phyloP scores from a whole-genome alignment of 2,113 vertebrate genomes.

The Gavia stellata region DNA sequence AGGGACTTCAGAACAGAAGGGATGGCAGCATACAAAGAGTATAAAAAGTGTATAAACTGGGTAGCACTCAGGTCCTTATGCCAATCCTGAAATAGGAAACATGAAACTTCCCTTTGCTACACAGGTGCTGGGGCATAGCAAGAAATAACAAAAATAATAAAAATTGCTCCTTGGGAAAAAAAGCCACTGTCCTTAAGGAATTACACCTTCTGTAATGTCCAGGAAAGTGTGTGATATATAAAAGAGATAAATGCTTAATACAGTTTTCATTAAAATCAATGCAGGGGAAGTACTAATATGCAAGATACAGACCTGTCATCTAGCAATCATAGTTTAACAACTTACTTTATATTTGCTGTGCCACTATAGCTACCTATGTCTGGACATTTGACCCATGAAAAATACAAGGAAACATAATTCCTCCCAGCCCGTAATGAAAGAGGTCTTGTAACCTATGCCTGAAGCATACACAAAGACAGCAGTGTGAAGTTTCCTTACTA shows the following conservation, averaged over 20 bases:
- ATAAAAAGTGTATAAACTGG: neutral
- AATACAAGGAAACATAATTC: neutral
- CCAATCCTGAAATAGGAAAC: neutral
- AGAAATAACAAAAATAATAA: neutral
- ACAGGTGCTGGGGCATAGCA: neutral
- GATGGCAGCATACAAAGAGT: neutral
- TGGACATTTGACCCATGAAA: neutral
- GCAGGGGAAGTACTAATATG: neutral
- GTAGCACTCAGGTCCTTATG: neutral
- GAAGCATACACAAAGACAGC: neutral
- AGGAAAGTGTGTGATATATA: accelerated
- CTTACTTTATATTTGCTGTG: neutral
- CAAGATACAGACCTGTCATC: neutral
- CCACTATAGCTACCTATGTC: neutral
- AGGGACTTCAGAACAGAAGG: neutral
- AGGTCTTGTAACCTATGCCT: neutral
- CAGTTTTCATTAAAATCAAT: neutral
- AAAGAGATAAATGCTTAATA: neutral
- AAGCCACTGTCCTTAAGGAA: neutral
- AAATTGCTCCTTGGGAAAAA: neutral
- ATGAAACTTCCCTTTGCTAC: neutral
- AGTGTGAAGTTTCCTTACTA: neutral
- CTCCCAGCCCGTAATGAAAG: neutral
- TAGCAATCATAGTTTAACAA: neutral
- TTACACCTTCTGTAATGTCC: neutral